Base-by-base conservation (phyloP, 2,888 invertebrate genomes). In the Seira sanloemensis region DNA sequence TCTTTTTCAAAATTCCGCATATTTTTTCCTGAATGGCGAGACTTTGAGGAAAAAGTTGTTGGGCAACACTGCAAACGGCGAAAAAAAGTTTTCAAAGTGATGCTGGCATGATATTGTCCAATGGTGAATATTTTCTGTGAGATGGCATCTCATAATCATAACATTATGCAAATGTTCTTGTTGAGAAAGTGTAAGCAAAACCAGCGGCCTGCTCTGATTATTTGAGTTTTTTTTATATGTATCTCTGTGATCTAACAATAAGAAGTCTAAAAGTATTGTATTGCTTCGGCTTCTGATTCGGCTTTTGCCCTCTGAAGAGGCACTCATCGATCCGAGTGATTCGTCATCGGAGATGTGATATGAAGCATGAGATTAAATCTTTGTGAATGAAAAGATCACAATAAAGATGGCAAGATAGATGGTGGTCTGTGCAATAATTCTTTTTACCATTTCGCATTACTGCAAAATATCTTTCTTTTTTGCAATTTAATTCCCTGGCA, bases 111-210 rank as follows among this genome's bases (percentile, higher is more conserved):
- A 18, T 25, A 67, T 25, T 67, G 21, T 58, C 27, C 26, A 54
- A 67, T 74, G 68, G 37, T 37, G 37, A 37, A 37, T 37, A 37
- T 37, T 37, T 12, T 37, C 37, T 37, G 5, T 37, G 37, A 37
- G 37, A 37, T 37, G 37, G 12, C 37, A 37, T 37, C 37, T 37
- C 37, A 66, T 75, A 65, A 75, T 75, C 74, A 80, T 80, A 80
- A 80, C 75, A 80, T 80, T 80, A 80, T 80, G 80, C 75, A 80
- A 80, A 80, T 75, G 75, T 69, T 69, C 73, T 73, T 27, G 80
- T 80, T 75, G 58, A 75, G 69, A 69, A 74, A 80, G 75, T 80
- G 80, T 74, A 80, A 80, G 80, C 62, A 79, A 68, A 12, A 12
- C n/a, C n/a, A 62, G 62, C 62, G 2, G 74, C 68, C 68, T 74